phyloP scores from a whole-genome alignment of 2,888 invertebrate genomes.

The Andrena chrysosceles region DNA sequence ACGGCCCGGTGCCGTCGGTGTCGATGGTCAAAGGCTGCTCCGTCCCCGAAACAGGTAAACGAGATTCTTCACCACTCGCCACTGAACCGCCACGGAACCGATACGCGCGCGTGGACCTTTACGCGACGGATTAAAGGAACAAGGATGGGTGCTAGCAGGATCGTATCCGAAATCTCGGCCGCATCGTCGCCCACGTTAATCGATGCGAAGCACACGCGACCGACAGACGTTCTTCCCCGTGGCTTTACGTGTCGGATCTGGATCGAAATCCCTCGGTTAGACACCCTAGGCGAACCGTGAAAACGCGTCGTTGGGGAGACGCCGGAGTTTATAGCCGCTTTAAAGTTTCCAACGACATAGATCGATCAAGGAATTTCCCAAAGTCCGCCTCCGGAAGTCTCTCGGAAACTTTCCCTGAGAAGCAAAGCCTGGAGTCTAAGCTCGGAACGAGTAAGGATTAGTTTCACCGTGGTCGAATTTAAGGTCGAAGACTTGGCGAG shows the following conservation, averaged over 20 bases:
- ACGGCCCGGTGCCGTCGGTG: no score
- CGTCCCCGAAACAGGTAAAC: no score
- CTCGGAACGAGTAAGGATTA: background rate
- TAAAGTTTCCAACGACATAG: background rate
- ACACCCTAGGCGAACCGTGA: background rate
- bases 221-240: background rate
- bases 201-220: background rate
- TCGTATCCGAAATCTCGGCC: constrained; percentile 11
- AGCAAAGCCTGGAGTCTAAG: no score
- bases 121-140: background rate
- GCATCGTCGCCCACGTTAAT: background rate
- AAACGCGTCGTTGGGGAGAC: background rate
- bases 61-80: no score
- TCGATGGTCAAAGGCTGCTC: no score
- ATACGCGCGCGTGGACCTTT: no score
- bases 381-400: background rate
- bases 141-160: background rate
- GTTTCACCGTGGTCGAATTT: background rate
- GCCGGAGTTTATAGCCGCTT: background rate
- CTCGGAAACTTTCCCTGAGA: background rate
- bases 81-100: no score
- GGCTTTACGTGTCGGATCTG: background rate
- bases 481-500: constrained; percentile 1
- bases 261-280: background rate
- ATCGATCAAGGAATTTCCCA: constrained; percentile 12